Base-by-base conservation (phyloP, 2,888 invertebrate genomes). In the Parnassius apollo region DNA sequence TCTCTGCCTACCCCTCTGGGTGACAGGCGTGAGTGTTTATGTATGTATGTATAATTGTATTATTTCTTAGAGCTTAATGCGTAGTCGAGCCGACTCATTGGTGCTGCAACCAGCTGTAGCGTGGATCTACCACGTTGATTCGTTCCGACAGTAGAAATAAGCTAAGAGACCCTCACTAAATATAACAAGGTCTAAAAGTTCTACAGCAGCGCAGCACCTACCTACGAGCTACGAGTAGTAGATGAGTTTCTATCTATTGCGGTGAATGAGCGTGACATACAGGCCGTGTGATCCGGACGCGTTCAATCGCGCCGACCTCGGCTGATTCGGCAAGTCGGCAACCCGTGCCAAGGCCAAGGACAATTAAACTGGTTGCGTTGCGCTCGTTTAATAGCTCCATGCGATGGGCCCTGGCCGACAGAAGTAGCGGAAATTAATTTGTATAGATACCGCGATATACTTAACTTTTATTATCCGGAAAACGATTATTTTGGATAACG, bases 311-410 rank as follows among this genome's bases (percentile, higher is more conserved):
- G 72, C 65, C 78, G 87, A 86, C 88, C 89, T 89, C 88, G 85
- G 73, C 72, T 75, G 83, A 85, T 89, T 90, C 87, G 88, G 88
- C 90, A 87, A 84, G 86, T 90, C 87, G 88, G 88, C 90, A 87
- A 84, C 86, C 82, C 81, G 82, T 81, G 83, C 83, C 88, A 91
- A 91, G 91, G 91, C 87, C 90, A 91, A 90, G 91, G 91, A 78
- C 87, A 78, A 76, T 77, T 78, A 71, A 80, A 74, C 78, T 82
- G 80, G 77, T 25, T 25, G 25, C 25, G 25, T 25, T 84, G 81
- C 77, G 81, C 78, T 82, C 86, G 88, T 88, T 88, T 88, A 88
- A 80, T 81, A 78, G 78, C 77, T 73, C 72, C 75, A 75, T 42
- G 51, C 52, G 45, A 12, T n/a, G 51, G 44, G 2, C 13, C 59